phyloP scores from a whole-genome alignment of 2,797 vertebrate species.

The Enteromius mattozi region DNA sequence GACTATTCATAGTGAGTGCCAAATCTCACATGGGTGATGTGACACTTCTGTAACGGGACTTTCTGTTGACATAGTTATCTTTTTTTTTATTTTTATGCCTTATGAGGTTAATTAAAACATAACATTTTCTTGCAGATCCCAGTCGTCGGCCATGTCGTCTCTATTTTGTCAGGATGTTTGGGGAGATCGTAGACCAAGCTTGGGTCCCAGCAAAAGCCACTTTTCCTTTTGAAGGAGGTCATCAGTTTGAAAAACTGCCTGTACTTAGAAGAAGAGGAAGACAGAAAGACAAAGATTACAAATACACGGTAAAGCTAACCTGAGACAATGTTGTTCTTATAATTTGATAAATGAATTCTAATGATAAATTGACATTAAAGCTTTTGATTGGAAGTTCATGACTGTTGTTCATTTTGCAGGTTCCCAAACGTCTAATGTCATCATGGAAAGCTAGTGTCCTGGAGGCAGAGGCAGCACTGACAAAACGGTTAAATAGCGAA shows the following conservation, averaged over 20 bases:
- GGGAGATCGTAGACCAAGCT: conserved; percentile 85
- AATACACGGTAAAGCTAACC: conserved; percentile 83
- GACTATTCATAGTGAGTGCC: neutral
- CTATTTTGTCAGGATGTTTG: conserved; percentile 92
- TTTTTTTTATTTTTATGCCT: neutral
- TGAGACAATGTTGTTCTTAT: neutral
- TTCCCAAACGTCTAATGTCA: conserved; percentile 91
- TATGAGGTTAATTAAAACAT: neutral
- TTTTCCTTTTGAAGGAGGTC: conserved; percentile 89
- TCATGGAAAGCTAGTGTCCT: conserved; percentile 92
- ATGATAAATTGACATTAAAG: neutral
- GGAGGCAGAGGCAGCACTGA: conserved; percentile 87
- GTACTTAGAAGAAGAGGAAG: conserved; percentile 89
- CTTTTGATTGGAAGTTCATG: neutral
- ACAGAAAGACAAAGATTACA: conserved; percentile 93
- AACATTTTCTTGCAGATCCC: conserved; percentile 71
- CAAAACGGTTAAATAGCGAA: conserved; percentile 72
- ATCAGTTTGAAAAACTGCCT: conserved; percentile 93
- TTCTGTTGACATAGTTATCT: neutral
- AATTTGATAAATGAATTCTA: neutral
- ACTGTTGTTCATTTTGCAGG: conserved; percentile 72
- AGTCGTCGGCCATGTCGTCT: conserved; percentile 88
- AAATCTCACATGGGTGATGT: neutral
- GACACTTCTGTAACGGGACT: neutral
- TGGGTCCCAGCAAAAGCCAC: conserved; percentile 91